Percentiles rank a stretch among this genome's conserved stretches.
phyloP scores from a whole-genome alignment of 2,113 vertebrate species.

The Oryzias javanicus region DNA sequence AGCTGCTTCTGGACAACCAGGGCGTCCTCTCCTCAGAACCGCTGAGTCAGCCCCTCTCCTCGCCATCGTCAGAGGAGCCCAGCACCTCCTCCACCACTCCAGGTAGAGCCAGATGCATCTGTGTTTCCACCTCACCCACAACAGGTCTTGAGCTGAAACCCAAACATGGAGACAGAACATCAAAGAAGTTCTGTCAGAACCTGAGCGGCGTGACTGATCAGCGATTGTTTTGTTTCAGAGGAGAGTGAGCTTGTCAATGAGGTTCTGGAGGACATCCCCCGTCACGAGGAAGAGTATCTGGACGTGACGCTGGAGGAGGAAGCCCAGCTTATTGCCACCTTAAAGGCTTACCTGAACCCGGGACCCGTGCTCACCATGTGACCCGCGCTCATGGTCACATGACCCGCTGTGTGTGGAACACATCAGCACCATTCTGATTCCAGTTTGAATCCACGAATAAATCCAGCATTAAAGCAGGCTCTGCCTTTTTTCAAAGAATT shows the following conservation, averaged over 20 bases:
- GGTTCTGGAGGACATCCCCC: conserved; percentile 89
- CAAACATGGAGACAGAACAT: no score
- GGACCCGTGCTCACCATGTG: conserved; percentile 21
- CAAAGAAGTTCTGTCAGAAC: no score
- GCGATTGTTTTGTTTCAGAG: conserved; percentile 57
- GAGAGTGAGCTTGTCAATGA: conserved; percentile 89
- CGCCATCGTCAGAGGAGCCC: conserved; percentile 77
- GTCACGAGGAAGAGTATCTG: conserved; percentile 94
- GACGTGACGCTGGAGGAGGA: conserved; percentile 95
- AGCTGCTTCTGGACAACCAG: conserved; percentile 84
- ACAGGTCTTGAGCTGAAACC: no score
- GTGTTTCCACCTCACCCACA: no score
- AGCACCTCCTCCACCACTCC: conserved; percentile 68
- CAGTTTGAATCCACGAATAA: no score
- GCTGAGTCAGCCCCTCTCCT: conserved; percentile 35
- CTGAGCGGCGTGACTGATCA: not conserved
- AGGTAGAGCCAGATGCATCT: conserved; percentile 7
- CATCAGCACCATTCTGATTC: no score
- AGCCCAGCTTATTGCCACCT: conserved; percentile 80
- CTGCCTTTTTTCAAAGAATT: no score
- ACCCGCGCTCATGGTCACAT: not conserved
- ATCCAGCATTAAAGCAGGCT: no score
- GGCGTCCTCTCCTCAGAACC: conserved; percentile 76
- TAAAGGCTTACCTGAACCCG: conserved; percentile 74
- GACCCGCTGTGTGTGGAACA: not conserved